phyloP scores from a whole-genome alignment of 1,140 invertebrate genomes.

The Saccostrea echinata region DNA sequence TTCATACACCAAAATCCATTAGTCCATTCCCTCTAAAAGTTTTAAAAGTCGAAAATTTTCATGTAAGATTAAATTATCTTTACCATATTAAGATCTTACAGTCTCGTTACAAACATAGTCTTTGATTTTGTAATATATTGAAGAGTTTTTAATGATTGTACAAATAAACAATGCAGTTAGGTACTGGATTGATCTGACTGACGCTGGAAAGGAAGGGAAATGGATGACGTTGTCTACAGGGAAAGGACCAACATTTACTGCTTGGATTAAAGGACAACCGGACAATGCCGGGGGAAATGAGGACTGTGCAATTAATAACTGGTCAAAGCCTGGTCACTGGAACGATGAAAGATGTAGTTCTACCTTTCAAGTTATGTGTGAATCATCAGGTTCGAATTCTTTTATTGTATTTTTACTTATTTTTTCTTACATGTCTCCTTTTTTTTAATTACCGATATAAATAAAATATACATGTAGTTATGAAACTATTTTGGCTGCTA shows the following conservation, averaged over 20 bases:
- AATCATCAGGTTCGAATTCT: not conserved
- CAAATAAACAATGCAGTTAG: not conserved
- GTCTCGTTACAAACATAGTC: too few species aligned
- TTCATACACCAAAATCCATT: too few species aligned
- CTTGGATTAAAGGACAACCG: not conserved
- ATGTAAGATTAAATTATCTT: too few species aligned
- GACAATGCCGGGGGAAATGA: not conserved
- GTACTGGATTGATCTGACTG: slow-evolving; percentile 20
- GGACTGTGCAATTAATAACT: not conserved
- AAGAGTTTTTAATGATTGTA: not conserved
- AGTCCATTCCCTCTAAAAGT: too few species aligned
- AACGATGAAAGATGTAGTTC: not conserved
- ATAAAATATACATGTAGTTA: too few species aligned
- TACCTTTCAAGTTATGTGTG: not conserved
- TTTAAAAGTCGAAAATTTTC: too few species aligned
- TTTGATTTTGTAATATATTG: too few species aligned
- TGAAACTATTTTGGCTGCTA: too few species aligned
- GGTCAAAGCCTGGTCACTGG: not conserved
- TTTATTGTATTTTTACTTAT: too few species aligned
- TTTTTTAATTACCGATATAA: too few species aligned
- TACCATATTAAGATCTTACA: too few species aligned
- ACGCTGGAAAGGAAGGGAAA: not conserved
- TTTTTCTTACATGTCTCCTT: too few species aligned
- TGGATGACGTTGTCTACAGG: not conserved
- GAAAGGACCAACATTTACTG: not conserved